Conservation (phyloP, 2,888 invertebrate species). For the Epinotia bilunana region DNA sequence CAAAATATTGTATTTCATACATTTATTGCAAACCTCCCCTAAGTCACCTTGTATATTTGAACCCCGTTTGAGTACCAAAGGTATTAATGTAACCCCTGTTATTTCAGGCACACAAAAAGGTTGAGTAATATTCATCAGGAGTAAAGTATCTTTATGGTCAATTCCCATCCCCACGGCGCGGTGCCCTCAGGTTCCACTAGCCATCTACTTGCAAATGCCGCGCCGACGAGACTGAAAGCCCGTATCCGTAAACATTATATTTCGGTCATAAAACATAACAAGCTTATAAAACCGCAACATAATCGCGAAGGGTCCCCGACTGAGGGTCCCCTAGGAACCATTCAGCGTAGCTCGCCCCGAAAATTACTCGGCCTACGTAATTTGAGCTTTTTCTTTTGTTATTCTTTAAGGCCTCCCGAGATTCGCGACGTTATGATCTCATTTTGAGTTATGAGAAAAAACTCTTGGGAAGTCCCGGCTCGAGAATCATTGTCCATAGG, state of each 20-base stretch:
- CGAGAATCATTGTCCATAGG: slow-evolving; percentile 76
- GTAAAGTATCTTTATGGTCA: slow-evolving; percentile 34
- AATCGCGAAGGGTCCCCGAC: slow-evolving; percentile 74
- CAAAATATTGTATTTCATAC: neutral
- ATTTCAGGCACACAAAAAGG: slow-evolving; percentile 29
- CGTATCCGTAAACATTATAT: slow-evolving; percentile 67
- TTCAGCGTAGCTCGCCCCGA: slow-evolving; percentile 75
- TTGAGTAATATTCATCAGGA: slow-evolving; percentile 43
- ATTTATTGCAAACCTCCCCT: neutral
- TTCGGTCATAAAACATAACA: slow-evolving; percentile 80
- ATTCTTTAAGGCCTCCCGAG: slow-evolving; percentile 79
- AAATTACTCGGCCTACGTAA: slow-evolving; percentile 82
- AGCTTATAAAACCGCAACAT: slow-evolving; percentile 81
- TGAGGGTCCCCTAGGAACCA: slow-evolving; percentile 74
- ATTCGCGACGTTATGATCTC: slow-evolving; percentile 82
- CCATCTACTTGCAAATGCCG: slow-evolving; percentile 45
- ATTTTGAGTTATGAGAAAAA: slow-evolving; percentile 83
- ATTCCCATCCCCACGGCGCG: slow-evolving; percentile 25
- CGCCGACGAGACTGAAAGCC: slow-evolving; percentile 59
- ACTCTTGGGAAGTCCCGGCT: slow-evolving; percentile 76
- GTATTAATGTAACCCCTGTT: slow-evolving; percentile 16
- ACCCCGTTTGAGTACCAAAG: neutral
- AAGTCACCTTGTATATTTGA: neutral
- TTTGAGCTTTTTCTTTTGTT: slow-evolving; percentile 81
- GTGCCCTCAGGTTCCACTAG: slow-evolving; percentile 25